A percentile compares a stretch with the other conserved stretches of the same genome.
Conservation (phyloP, 2,113 vertebrate genomes). For the rabbit (Oryctolagus cuniculus) region mOryCun1.1 NC_091443.1:100369001-100369500, state of each 20-base stretch:
- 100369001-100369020: slow-evolving; percentile 95
- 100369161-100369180: background rate
- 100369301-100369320: slow-evolving; percentile 92
- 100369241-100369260: slow-evolving; percentile 93
- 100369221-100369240: background rate
- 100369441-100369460: background rate
- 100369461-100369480: too few relatives aligned
- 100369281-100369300: slow-evolving; percentile 98
- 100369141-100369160: accelerated
- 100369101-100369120: slow-evolving; percentile 91
- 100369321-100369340: slow-evolving; percentile 95
- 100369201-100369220: too few relatives aligned
- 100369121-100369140: background rate
- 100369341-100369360: slow-evolving; percentile 99
- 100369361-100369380: slow-evolving; percentile 95
- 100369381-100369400: slow-evolving; percentile 97
- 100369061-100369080: slow-evolving; percentile 97
- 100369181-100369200: background rate
- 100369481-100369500: background rate
- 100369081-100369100: slow-evolving; percentile 96
- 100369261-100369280: slow-evolving; percentile 97
- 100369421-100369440: accelerated
- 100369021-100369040: slow-evolving; percentile 93
- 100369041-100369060: slow-evolving; percentile 97
- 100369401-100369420: slow-evolving; percentile 94